Evolutionary conservation across 2,797 vertebrate genomes (phyloP).

Genomic region (Eulemur coronatus): DNA sequence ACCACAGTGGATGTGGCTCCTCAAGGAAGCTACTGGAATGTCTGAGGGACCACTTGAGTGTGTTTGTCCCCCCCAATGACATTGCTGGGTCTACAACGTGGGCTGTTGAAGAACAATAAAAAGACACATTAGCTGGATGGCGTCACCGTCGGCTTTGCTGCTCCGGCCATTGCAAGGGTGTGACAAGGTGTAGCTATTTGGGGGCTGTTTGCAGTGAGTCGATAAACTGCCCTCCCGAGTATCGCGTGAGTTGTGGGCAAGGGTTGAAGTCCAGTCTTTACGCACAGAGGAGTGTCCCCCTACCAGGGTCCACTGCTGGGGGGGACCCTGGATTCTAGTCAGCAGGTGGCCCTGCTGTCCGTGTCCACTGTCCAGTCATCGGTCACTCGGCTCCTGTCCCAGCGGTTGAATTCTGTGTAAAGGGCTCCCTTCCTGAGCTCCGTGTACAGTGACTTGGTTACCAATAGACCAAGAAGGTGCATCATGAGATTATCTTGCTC

Average conservation of each 20-base stretch:
- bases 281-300: background rate
- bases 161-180: fast-evolving
- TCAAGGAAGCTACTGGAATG: background rate
- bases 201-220: background rate
- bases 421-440: background rate
- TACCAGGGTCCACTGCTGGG: fast-evolving
- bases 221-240: fast-evolving
- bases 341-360: fast-evolving
- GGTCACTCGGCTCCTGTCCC: background rate
- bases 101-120: background rate
- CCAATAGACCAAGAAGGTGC: background rate
- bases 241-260: too few species aligned
- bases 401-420: background rate
- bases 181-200: background rate
- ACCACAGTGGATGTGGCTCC: background rate
- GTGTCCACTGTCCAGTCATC: fast-evolving
- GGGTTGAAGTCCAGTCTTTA: background rate
- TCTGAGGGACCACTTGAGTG: fast-evolving
- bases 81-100: background rate
- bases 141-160: fast-evolving
- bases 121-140: fast-evolving
- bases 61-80: too few species aligned
- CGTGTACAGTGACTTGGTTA: fast-evolving
- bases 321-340: background rate
- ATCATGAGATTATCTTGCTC: fast-evolving